Evolutionary conservation across 2,888 invertebrate genomes (phyloP).

Genomic region (Trissoscelio sp.): DNA sequence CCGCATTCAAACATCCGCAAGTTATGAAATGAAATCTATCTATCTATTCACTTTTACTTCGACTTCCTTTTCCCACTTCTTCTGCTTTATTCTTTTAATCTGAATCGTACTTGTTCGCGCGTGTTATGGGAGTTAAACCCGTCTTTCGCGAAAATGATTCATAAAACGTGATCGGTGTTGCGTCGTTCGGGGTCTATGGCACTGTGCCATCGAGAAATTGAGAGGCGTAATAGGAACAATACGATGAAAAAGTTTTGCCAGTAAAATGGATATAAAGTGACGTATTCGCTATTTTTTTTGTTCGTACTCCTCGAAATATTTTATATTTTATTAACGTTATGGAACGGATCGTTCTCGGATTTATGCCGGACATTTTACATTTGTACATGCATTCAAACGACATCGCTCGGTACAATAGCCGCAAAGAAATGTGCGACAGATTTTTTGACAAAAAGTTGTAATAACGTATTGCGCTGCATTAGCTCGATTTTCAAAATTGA

Average conservation of each 20-base stretch:
- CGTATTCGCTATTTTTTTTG: conserved; percentile 10
- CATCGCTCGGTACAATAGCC: conserved; percentile 36
- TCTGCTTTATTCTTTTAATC: conserved; percentile 19
- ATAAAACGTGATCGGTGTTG: conserved; percentile 65
- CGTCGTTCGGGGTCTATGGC: conserved; percentile 44
- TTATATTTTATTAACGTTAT: conserved; percentile 19
- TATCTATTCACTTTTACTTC: too few relatives aligned
- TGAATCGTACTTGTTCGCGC: conserved; percentile 40
- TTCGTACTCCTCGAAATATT: conserved; percentile 1
- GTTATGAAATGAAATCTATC: too few relatives aligned
- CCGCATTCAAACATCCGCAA: too few relatives aligned
- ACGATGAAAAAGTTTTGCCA: conserved; percentile 17
- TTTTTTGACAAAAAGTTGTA: conserved; percentile 1
- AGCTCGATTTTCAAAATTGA: background rate
- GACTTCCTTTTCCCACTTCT: background rate
- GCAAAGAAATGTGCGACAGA: conserved; percentile 4
- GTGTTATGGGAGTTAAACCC: conserved; percentile 54
- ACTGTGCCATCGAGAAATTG: conserved; percentile 59
- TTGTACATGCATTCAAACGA: conserved; percentile 43
- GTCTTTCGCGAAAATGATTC: conserved; percentile 57
- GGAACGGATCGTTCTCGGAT: conserved; percentile 52
- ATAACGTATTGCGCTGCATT: too few relatives aligned
- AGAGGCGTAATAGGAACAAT: conserved; percentile 48
- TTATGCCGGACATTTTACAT: conserved; percentile 31
- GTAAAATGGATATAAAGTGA: conserved; percentile 25